These are phyloP conservation scores for Polydrusus tereticollis DNA, from an alignment of 2,888 invertebrate species.

Conservation along the genomic window DNA sequence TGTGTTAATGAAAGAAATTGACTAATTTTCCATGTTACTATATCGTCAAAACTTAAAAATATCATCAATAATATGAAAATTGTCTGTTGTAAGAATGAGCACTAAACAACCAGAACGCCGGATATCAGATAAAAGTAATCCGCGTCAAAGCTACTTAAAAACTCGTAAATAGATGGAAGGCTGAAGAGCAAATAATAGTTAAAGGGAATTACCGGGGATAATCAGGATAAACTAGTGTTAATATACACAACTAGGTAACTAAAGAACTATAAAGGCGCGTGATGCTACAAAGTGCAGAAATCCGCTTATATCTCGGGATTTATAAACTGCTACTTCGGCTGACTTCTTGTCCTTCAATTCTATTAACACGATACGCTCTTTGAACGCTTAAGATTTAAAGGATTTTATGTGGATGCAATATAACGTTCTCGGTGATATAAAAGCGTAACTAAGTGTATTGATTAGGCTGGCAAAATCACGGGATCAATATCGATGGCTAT, in stretches of 20 bases:
- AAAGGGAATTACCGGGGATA: constrained; percentile 48
- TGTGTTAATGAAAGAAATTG: too few relatives aligned
- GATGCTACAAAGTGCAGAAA: constrained; percentile 46
- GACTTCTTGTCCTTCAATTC: constrained; percentile 44
- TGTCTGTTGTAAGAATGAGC: not conserved
- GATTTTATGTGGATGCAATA: constrained; percentile 30
- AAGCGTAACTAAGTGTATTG: too few relatives aligned
- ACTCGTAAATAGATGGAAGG: constrained; percentile 46
- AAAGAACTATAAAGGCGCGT: constrained; percentile 48
- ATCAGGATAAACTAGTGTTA: constrained; percentile 51
- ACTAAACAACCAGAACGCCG: not conserved
- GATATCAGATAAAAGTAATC: constrained; percentile 45
- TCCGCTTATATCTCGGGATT: constrained; percentile 46
- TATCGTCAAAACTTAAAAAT: too few relatives aligned
- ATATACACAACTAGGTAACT: constrained; percentile 49
- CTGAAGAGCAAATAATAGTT: constrained; percentile 48
- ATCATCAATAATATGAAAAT: too few relatives aligned
- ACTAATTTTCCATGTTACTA: too few relatives aligned
- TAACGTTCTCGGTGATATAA: too few relatives aligned
- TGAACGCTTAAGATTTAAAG: constrained; percentile 20
- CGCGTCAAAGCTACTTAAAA: constrained; percentile 44
- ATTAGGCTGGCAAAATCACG: too few relatives aligned
- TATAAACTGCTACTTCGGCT: constrained; percentile 44
- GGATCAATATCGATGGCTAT: too few relatives aligned
- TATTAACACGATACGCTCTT: constrained; percentile 39